Base-by-base conservation (phyloP, 2,113 vertebrate species). In the Lophius piscatorius region DNA sequence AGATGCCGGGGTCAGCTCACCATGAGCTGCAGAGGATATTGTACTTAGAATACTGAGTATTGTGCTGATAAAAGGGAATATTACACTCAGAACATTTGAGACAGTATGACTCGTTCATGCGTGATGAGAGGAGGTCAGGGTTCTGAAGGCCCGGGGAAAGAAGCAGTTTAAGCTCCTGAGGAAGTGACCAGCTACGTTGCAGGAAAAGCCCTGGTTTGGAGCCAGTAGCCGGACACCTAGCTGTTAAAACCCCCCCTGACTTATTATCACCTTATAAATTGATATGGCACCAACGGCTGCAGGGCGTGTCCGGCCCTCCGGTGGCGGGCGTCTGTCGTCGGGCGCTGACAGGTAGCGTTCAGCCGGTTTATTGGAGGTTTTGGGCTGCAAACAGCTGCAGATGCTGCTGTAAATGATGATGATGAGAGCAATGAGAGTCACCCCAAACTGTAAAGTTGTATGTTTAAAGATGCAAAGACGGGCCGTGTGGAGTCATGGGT, bases 1-100 rank as follows among this genome's bases (percentile, higher is more conserved):
- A 87, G 65, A 87, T 82, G 64, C 78, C 79, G 71, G 40, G 34
- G 33, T 57, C 49, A 64, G 42, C 61, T 36, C 51, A 57, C 54
- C 13, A 34, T n/a, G n/a, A n/a, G n/a, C n/a, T n/a, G n/a, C n/a
- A n/a, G n/a, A n/a, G n/a, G n/a, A n/a, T n/a, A n/a, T n/a, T n/a
- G n/a, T n/a, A n/a, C n/a, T n/a, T n/a, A n/a, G n/a, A n/a, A n/a
- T n/a, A n/a, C n/a, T n/a, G n/a, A n/a, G n/a, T n/a, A n/a, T n/a
- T n/a, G n/a, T n/a, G n/a, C n/a, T n/a, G n/a, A n/a, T n/a, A n/a
- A n/a, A n/a, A n/a, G n/a, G n/a, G n/a, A n/a, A n/a, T n/a, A n/a
- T n/a, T n/a, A n/a, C n/a, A n/a, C n/a, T n/a, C n/a, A n/a, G n/a
- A n/a, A n/a, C n/a, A n/a, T n/a, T n/a, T n/a, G n/a, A n/a, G n/a